Evolutionary conservation across 2,797 vertebrate genomes (phyloP).

Genomic region (Etheostoma perlongum): DNA sequence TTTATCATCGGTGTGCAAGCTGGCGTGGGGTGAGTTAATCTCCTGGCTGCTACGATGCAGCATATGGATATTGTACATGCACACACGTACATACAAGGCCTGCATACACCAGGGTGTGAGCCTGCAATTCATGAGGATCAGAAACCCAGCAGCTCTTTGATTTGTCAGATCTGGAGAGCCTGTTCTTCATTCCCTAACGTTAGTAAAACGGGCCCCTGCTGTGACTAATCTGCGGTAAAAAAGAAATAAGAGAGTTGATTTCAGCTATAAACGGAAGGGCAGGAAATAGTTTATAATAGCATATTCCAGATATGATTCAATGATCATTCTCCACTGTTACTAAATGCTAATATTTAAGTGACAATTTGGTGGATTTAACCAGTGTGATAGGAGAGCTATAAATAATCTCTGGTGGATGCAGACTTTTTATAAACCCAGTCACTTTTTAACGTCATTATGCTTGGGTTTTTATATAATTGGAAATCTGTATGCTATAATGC

Average conservation of each 20-base stretch:
- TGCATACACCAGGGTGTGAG: neutral
- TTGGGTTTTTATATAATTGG: neutral
- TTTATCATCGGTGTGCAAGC: slow-evolving; percentile 16
- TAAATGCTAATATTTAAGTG: slow-evolving; percentile 29
- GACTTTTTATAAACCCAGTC: neutral
- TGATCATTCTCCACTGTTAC: slow-evolving; percentile 19
- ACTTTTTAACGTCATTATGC: neutral
- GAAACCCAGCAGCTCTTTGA: slow-evolving; percentile 56
- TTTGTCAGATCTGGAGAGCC: slow-evolving; percentile 45
- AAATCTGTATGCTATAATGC: neutral
- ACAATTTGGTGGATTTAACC: slow-evolving; percentile 15
- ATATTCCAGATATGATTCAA: slow-evolving; percentile 26
- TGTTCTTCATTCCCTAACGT: slow-evolving; percentile 38
- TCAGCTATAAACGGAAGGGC: slow-evolving; percentile 13
- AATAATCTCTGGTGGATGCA: neutral
- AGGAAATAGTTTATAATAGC: slow-evolving; percentile 14
- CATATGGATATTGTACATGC: slow-evolving; percentile 9
- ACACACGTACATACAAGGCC: neutral
- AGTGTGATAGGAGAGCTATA: slow-evolving; percentile 5
- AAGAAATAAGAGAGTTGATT: slow-evolving; percentile 32
- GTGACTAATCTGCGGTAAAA: slow-evolving; percentile 58
- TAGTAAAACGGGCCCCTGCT: slow-evolving; percentile 55
- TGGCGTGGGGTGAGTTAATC: slow-evolving; percentile 34
- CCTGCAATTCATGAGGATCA: slow-evolving; percentile 37
- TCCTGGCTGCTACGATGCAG: slow-evolving; percentile 6